Base-by-base conservation (phyloP, 1,140 invertebrate genomes). In the Leptinotarsa texana region DNA sequence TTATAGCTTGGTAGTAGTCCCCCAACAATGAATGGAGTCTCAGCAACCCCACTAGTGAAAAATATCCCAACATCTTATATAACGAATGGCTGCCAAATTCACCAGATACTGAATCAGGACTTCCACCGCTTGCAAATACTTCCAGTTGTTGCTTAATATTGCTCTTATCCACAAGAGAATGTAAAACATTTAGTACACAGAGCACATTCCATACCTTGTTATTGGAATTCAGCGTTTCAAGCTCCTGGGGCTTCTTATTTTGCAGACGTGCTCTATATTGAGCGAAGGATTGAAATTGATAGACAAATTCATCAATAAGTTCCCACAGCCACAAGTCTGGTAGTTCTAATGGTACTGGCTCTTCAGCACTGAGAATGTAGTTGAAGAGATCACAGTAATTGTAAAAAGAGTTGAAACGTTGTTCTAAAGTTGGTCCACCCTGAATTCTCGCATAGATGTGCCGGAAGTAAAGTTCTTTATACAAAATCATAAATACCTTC, bases 321-420 rank as follows among this genome's bases (percentile, higher is more conserved):
- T 99, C 98, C 98, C 98, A 99, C 4, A 99, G 87, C 98, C 98
- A 99, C 82, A 99, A 94, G 86, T 99, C 98, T 5, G 98, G 98
- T 63, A 99, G 85, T 84, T 98, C 96, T 18, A 99, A 85, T 49
- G 92, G 90, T 1, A 99, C 95, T 0, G 98, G 98, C 51, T 92
- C 92, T 69, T 95, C 92, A 1, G 95, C 92, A 83, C 93, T 94
- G 62, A 99, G 87, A 80, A 99, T 98, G 80, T 95, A 94, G 86
- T 99, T 99, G 86, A 99, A 99, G 11, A 99, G 89, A 82, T 98
- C 93, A 86, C 98, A 99, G 83, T 99, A 99, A 87, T 99, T 99
- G 85, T 93, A 98, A 86, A 98, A 99, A 0, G 97, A 99, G 80
- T 95, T 93, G 85, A 98, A 94, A 74, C 98, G 90, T 83, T 99